These are phyloP conservation scores for Thalassophryne amazonica DNA, from an alignment of 2,797 vertebrate genomes.

Conservation along the genomic window DNA sequence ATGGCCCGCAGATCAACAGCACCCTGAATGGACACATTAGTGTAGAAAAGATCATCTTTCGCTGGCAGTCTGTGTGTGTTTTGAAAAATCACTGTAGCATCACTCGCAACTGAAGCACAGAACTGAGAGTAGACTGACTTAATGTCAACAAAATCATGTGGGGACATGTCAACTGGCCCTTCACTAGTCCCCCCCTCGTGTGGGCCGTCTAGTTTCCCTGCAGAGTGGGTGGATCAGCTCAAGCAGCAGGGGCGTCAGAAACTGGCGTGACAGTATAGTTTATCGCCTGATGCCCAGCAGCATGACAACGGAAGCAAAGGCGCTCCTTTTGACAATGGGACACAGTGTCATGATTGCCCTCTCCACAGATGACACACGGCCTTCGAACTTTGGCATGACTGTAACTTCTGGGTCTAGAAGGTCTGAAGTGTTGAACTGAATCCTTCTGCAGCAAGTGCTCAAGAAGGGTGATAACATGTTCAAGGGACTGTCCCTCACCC, in stretches of 20 bases:
- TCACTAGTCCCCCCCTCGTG: not conserved
- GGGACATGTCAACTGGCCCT: not conserved
- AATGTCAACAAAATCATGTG: not conserved
- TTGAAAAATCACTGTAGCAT: conserved; percentile 9
- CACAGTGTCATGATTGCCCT: not conserved
- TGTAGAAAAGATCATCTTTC: conserved; percentile 16
- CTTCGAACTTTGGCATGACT: not conserved
- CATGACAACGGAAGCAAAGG: conserved; percentile 6
- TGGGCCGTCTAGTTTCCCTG: conserved; percentile 30
- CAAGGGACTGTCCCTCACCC: not conserved
- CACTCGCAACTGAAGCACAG: not conserved
- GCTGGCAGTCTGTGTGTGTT: conserved; percentile 9
- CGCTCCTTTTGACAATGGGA: not conserved
- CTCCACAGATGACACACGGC: not conserved
- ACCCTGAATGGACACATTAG: not conserved
- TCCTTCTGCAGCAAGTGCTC: not conserved
- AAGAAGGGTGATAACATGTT: not conserved
- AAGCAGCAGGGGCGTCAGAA: not conserved
- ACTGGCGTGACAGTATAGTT: not conserved
- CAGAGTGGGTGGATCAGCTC: not conserved
- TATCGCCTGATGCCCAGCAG: conserved; percentile 9
- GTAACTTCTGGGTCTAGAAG: not conserved
- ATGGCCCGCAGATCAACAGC: conserved; percentile 1
- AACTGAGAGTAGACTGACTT: not conserved
- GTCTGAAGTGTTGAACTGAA: not conserved